Conservation (phyloP, 1,140 invertebrate genomes). For the Drosophila pseudoobscura region DNA sequence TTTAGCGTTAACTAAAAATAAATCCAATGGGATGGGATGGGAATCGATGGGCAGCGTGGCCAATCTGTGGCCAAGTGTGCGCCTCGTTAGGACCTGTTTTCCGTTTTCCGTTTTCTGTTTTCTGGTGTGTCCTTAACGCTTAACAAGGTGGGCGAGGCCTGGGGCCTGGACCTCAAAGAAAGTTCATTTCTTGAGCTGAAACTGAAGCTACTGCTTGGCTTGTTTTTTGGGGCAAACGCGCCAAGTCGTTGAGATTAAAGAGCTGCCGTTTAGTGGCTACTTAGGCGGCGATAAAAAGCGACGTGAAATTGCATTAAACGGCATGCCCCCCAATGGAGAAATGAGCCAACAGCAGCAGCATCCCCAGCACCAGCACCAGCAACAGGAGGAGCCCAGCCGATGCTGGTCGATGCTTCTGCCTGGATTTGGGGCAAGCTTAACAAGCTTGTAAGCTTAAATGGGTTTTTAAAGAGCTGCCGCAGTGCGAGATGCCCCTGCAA, state of each 20-base stretch:
- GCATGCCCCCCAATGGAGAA: slow-evolving; percentile 48
- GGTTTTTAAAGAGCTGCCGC: slow-evolving; percentile 77
- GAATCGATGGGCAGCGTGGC: slow-evolving; percentile 17
- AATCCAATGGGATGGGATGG: slow-evolving; percentile 27
- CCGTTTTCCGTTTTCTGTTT: slow-evolving; percentile 19
- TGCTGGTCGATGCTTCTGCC: slow-evolving; percentile 4
- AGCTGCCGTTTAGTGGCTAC: slow-evolving; percentile 82
- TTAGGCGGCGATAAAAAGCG: slow-evolving; percentile 74
- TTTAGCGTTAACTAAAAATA: slow-evolving; percentile 76
- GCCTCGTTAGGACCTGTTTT: slow-evolving; percentile 42
- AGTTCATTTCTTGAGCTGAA: slow-evolving; percentile 43
- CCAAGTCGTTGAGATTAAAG: slow-evolving; percentile 78
- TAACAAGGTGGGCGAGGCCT: slow-evolving; percentile 75
- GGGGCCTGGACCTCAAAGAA: slow-evolving; percentile 48
- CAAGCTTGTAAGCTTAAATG: slow-evolving; percentile 79
- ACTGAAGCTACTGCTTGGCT: slow-evolving; percentile 3
- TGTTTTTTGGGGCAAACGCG: slow-evolving; percentile 38
- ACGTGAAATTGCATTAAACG: slow-evolving; percentile 79
- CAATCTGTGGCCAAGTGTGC: slow-evolving; percentile 45
- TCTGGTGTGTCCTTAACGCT: slow-evolving; percentile 64
- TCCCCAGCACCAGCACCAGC: background rate
- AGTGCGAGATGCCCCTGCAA: background rate
- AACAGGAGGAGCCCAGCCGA: background rate
- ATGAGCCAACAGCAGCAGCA: slow-evolving; percentile 17
- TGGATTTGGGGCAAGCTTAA: slow-evolving; percentile 79